Conservation (phyloP, 2,113 vertebrate genomes). For the Marmota monax region DNA sequence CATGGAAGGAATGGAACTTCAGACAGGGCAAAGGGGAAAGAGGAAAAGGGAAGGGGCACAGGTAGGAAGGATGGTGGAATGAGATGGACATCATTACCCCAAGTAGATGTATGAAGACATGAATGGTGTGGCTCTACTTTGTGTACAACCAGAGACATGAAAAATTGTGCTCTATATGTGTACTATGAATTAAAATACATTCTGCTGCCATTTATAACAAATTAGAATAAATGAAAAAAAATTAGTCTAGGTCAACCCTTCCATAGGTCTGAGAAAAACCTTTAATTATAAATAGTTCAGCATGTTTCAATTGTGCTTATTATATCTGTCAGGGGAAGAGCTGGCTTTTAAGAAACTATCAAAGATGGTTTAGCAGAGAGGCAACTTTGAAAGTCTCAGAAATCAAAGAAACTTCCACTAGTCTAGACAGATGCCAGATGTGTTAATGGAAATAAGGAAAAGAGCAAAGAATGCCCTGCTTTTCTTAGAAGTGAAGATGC, state of each 20-base stretch:
- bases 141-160: too few species aligned
- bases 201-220: too few species aligned
- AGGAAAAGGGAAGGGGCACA: too few species aligned
- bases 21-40: too few species aligned
- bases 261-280: background rate
- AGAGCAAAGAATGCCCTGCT: background rate
- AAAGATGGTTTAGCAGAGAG: conserved; percentile 53
- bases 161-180: too few species aligned
- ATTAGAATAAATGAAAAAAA: background rate
- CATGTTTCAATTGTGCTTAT: conserved; percentile 34
- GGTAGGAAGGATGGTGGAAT: too few species aligned
- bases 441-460: conserved; percentile 5
- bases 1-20: too few species aligned
- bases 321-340: conserved; percentile 1
- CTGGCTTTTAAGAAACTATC: conserved; percentile 53
- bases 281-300: conserved; percentile 44
- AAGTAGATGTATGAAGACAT: too few species aligned
- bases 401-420: conserved; percentile 52
- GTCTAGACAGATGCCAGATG: background rate
- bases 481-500: conserved; percentile 36
- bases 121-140: too few species aligned
- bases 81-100: too few species aligned
- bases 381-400: conserved; percentile 31
- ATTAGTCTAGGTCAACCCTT: conserved; percentile 12
- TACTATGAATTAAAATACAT: too few species aligned